Evolutionary conservation across 2,888 invertebrate species (phyloP), one percentile per base, ranked within the genome.

Genomic region (Dusona sp.): DNA sequence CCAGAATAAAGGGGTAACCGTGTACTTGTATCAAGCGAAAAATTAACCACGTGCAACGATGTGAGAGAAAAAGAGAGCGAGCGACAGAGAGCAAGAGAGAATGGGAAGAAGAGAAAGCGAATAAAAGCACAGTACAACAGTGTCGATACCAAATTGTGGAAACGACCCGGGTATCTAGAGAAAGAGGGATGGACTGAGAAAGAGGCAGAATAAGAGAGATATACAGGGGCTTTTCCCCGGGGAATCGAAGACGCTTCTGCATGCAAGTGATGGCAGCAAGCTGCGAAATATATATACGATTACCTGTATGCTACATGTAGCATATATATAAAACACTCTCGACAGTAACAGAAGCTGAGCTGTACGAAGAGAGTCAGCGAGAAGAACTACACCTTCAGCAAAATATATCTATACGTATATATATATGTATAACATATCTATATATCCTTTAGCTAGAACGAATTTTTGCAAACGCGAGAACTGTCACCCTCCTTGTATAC

Each of bases 141-240:
- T 83, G 72, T 72, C 86, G 86, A 81, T 86, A 86, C 84, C 70
- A 81, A 86, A 84, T 86, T 84, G 86, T 75, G 78, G 75, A 54
- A 86, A 84, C 74, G 77, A 68, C 74, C 79, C 73, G 84, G 74
- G 45, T 81, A 54, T 42, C 57, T 22, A 67, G 45, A 74, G 64
- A 13, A 65, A 72, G 68, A 48, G 38, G 65, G 36, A 36, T 57
- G 45, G 45, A 64, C 22, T 54, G 74, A 54, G 57, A 68, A 54
- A 75, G 54, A 54, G 74, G 54, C 38, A 45, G 81, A 68, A 70
- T 38, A 36, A 78, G 68, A 36, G 73, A 54, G n/a, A 74, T 29
- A 38, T 25, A 51, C 68, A 42, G 42, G 42, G 33, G 68, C 74
- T 82, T 79, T 81, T 73, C 81, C 78, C 84, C 77, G 51, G 86